Evolutionary conservation across 2,113 vertebrate genomes (phyloP), one percentile per base, ranked within the genome.

Genomic region (Gambusia holbrooki): DNA sequence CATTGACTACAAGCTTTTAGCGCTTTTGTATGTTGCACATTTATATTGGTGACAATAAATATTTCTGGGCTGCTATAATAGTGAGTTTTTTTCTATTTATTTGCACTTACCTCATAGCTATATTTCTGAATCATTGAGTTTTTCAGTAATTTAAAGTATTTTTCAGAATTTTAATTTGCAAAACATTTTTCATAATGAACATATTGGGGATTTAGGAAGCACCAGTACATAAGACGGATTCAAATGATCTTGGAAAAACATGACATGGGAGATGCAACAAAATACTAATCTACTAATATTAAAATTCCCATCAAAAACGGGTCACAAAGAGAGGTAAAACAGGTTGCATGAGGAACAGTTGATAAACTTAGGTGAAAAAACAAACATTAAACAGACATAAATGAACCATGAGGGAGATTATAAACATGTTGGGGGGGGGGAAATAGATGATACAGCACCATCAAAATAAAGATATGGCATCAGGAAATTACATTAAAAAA

Each of bases 1-100:
- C 51, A n/a, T 58, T 58, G 25, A n/a, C 51, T 58, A 19, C 40
- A 42, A 42, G 40, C 2, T 3, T 13, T 33, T 3, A 37, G 40
- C 28, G 25, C 42, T 7, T 81, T 85, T 74, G 15, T 22, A 22
- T 9, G 19, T 35, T 30, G 10, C 19, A 32, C 60, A 66, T 48
- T 19, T 48, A 48, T 48, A 17, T 48, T 48, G 60, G 5, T 64
- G 54, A 54, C n/a, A 48, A 62, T 67, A 65, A 77, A 60, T 62
- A 28, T 48, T 69, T 32, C 73, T 28, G 42, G 10, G 72, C 51
- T 70, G 37, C 0, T 71, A 22, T 28, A 30, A 45, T 51, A 0
- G 1, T 27, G 42, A 28, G 15, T 8, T 67, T 71, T 73, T 48
- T 3, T n/a, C 27, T 17, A 45, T 19, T 45, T 5, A 61, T 28